Percentiles rank a stretch among this genome's conserved stretches.
Conservation (phyloP, 2,888 invertebrate species). For the Netelia virgata region DNA sequence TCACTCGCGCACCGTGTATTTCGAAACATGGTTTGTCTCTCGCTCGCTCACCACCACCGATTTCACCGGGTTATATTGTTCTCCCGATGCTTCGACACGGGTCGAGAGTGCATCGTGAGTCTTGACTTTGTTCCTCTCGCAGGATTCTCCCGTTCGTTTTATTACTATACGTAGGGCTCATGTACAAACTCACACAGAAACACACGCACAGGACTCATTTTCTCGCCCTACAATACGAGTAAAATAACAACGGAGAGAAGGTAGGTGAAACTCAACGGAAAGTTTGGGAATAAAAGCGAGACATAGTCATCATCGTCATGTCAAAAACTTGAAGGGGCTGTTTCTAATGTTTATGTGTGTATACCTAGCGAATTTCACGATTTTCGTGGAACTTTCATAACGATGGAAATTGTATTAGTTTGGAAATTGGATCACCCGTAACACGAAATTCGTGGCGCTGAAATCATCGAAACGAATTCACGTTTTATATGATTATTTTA, state of each 20-base stretch:
- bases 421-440: not conserved
- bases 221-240: not conserved
- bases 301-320: constrained; percentile 20
- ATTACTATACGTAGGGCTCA: not conserved
- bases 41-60: constrained; percentile 23
- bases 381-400: not conserved
- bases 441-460: not conserved
- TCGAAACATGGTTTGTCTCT: constrained; percentile 32
- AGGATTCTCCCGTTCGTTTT: constrained; percentile 49
- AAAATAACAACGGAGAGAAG: not conserved
- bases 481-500: too few species aligned
- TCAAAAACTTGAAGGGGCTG: constrained; percentile 3
- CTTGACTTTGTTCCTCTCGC: constrained; percentile 17
- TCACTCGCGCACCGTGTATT: constrained; percentile 23
- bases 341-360: not conserved
- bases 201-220: constrained; percentile 18
- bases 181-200: not conserved
- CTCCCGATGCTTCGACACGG: constrained; percentile 12
- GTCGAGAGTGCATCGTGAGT: not conserved
- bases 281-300: constrained; percentile 44
- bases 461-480: not conserved
- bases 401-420: not conserved
- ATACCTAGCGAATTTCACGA: not conserved
- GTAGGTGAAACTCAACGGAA: constrained; percentile 4
- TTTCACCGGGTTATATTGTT: constrained; percentile 49